These are phyloP conservation scores for Paramormyrops kingsleyae DNA, from an alignment of 2,113 vertebrate genomes.

Conservation along the genomic window DNA sequence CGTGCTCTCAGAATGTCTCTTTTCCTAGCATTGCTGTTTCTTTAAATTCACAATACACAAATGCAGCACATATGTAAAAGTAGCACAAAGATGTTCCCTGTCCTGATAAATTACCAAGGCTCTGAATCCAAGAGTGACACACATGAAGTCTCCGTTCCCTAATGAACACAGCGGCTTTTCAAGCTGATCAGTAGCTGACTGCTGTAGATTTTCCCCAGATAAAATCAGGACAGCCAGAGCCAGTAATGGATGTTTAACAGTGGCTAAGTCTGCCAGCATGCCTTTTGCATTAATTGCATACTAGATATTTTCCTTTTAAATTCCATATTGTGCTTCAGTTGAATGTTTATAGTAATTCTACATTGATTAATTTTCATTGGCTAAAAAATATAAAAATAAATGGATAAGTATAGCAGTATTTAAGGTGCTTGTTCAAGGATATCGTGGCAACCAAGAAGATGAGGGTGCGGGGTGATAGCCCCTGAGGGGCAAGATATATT, in stretches of 20 bases:
- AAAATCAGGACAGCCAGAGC: conserved; percentile 42
- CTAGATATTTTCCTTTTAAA: conserved; percentile 44
- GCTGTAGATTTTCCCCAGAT: conserved; percentile 54
- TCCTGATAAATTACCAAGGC: not conserved
- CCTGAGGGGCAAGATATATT: not conserved
- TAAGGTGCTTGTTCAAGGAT: not conserved
- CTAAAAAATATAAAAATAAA: not conserved
- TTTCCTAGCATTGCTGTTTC: not conserved
- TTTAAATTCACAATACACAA: not conserved
- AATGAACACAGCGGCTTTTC: conserved; percentile 61
- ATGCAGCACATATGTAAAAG: not conserved
- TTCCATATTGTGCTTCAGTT: conserved; percentile 36
- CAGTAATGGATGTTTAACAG: conserved; percentile 44
- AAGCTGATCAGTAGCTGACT: conserved; percentile 57
- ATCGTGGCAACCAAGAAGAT: not conserved
- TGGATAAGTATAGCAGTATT: not conserved
- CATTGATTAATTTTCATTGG: not conserved
- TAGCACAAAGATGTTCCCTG: not conserved
- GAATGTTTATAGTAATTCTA: conserved; percentile 31
- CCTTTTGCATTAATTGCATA: conserved; percentile 55
- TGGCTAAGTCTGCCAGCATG: conserved; percentile 31
- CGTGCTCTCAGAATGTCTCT: not conserved
- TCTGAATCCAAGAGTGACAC: not conserved
- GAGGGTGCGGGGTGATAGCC: not conserved
- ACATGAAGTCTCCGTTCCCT: conserved; percentile 15